Conservation (phyloP, 2,888 invertebrate genomes). For the Nephrotoma appendiculata region DNA sequence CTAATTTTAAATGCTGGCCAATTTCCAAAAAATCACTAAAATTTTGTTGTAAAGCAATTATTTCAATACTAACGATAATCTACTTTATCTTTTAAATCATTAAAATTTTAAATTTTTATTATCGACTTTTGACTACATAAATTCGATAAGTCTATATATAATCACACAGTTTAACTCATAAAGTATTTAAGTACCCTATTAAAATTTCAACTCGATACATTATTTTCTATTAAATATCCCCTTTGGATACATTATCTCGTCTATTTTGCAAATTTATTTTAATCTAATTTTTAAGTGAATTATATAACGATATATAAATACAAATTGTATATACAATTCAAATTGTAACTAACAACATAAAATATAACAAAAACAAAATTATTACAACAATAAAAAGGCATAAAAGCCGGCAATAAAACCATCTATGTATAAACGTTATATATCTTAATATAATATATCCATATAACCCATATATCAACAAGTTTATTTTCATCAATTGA, state of each 20-base stretch:
- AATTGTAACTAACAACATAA: neutral
- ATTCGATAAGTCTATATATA: neutral
- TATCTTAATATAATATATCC: neutral
- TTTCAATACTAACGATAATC: too few relatives aligned
- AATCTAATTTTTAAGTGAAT: neutral
- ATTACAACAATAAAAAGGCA: neutral
- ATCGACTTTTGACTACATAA: neutral
- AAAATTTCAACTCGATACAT: neutral
- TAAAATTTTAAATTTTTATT: neutral
- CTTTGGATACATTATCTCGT: neutral
- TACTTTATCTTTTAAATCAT: neutral
- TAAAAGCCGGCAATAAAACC: neutral
- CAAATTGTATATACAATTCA: neutral
- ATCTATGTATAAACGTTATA: neutral
- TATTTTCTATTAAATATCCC: neutral
- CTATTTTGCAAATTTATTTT: neutral
- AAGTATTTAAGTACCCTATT: neutral
- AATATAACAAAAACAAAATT: neutral
- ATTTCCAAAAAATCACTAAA: too few relatives aligned
- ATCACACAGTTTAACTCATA: neutral
- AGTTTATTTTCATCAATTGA: neutral
- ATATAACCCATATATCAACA: neutral
- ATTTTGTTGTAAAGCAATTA: too few relatives aligned
- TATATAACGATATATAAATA: neutral
- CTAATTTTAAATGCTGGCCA: too few relatives aligned